Conservation (phyloP, 2,797 vertebrate genomes). For the Chloroceryle inda region DNA sequence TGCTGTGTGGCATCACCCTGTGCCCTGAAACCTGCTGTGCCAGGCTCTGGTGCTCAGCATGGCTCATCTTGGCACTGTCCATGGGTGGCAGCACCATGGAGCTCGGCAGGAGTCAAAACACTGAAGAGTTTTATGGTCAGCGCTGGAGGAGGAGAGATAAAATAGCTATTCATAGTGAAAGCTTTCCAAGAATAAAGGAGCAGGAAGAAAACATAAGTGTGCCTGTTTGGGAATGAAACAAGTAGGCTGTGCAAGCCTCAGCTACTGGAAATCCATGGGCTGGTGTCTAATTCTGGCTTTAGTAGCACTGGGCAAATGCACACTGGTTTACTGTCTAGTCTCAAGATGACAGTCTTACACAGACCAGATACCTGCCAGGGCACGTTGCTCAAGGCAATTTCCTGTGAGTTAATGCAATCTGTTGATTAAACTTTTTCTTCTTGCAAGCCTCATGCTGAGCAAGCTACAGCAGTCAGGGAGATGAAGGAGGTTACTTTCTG, state of each 20-base stretch:
- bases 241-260: neutral
- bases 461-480: constrained; percentile 34
- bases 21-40: neutral
- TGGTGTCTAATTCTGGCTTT: constrained; percentile 8
- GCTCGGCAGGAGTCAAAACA: neutral
- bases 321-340: neutral
- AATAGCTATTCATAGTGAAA: neutral
- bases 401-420: constrained; percentile 63
- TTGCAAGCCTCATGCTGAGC: constrained; percentile 66
- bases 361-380: constrained; percentile 63
- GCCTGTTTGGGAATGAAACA: constrained; percentile 22
- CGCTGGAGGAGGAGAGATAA: neutral
- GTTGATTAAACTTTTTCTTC: constrained; percentile 65
- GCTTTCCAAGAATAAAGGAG: constrained; percentile 60
- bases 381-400: constrained; percentile 64
- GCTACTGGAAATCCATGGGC: constrained; percentile 17
- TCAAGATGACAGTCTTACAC: neutral
- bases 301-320: neutral
- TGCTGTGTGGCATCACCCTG: neutral
- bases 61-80: fast-evolving
- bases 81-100: neutral
- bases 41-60: neutral
- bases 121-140: neutral
- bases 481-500: neutral
- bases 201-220: constrained; percentile 16